Conservation (phyloP, 2,113 vertebrate genomes). For the Microtus ochrogaster region DNA sequence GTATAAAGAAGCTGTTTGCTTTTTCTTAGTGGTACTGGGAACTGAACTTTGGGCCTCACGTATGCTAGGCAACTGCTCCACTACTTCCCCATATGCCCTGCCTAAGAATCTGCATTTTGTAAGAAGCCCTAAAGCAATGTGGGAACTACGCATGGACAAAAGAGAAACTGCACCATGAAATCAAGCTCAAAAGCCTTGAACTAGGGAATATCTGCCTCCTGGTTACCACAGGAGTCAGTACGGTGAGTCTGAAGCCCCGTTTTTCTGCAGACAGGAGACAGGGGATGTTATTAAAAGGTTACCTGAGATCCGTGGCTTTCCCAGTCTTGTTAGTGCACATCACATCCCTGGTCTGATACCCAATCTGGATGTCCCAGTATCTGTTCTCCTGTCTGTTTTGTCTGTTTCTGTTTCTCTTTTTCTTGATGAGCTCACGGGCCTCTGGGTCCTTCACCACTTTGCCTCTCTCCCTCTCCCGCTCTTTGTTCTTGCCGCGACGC, state of each 20-base stretch:
- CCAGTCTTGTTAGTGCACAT: constrained; percentile 93
- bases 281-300: constrained; percentile 71
- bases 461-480: constrained; percentile 89
- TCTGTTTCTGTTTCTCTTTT: constrained; percentile 94
- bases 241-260: not conserved
- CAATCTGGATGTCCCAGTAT: constrained; percentile 97
- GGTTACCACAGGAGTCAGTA: too few relatives aligned
- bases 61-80: not conserved
- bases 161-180: not conserved
- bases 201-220: not conserved
- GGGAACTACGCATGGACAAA: not conserved
- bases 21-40: not conserved
- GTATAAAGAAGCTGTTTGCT: not conserved
- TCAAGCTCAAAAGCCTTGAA: not conserved
- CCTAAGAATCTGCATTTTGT: not conserved
- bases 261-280: not conserved
- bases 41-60: not conserved
- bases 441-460: constrained; percentile 92
- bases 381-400: constrained; percentile 95
- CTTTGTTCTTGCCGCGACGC: constrained; percentile 92
- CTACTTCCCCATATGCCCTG: not conserved
- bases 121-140: not conserved
- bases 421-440: constrained; percentile 96
- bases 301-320: constrained; percentile 91
- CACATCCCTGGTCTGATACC: constrained; percentile 95